Conservation (phyloP, 1,140 invertebrate species). For the Cotesia typhae region DNA sequence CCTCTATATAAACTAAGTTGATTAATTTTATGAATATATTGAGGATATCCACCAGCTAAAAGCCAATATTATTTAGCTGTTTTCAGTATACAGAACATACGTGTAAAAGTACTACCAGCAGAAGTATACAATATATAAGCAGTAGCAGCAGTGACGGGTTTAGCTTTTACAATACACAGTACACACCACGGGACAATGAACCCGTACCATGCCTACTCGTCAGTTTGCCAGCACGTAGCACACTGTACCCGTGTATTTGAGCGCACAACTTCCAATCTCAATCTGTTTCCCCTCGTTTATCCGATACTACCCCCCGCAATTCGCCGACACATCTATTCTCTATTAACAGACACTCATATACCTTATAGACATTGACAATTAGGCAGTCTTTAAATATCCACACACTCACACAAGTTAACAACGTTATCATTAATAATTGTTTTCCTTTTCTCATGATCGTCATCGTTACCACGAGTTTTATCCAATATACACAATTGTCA, state of each 20-base stretch:
- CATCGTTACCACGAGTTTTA: no score
- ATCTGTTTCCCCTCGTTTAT: conserved; percentile 26
- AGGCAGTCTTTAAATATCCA: no score
- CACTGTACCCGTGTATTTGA: conserved; percentile 38
- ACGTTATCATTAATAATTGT: no score
- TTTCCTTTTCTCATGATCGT: no score
- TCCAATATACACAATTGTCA: no score
- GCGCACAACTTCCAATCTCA: conserved; percentile 44
- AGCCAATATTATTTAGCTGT: no score
- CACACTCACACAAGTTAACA: no score
- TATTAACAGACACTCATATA: conserved; percentile 15
- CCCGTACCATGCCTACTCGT: conserved; percentile 47
- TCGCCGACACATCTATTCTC: conserved; percentile 11
- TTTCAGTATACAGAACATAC: background rate
- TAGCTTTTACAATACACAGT: conserved; percentile 37
- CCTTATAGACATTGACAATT: background rate
- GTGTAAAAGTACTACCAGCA: no score
- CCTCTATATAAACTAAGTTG: background rate
- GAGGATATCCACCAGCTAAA: no score
- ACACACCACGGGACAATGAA: conserved; percentile 57
- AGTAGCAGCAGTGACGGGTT: conserved; percentile 1
- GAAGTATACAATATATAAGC: background rate
- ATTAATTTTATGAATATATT: background rate
- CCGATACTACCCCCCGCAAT: background rate
- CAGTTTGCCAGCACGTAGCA: conserved; percentile 49